These are phyloP conservation scores for Celastrina argiolus DNA, from an alignment of 2,888 invertebrate species.

Conservation along the genomic window DNA sequence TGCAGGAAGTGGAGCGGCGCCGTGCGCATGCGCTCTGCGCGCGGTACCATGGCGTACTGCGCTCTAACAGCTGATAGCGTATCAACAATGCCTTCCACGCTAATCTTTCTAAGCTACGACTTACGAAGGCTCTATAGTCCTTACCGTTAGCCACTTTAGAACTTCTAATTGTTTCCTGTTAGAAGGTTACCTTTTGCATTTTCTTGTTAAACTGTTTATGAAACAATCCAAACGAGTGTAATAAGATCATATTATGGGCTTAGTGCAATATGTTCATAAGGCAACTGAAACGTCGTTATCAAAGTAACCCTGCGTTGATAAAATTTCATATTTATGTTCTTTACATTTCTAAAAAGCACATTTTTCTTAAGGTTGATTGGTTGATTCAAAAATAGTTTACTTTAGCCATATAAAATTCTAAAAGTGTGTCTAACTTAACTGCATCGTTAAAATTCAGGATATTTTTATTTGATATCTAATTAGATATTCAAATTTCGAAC, in stretches of 20 bases:
- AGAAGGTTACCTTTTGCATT: too few species aligned
- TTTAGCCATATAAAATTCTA: background rate
- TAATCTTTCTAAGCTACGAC: slow-evolving; percentile 64
- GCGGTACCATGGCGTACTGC: slow-evolving; percentile 72
- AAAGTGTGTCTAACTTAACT: too few species aligned
- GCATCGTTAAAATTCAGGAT: background rate
- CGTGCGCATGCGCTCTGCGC: slow-evolving; percentile 42
- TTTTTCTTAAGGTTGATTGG: too few species aligned
- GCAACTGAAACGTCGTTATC: too few species aligned
- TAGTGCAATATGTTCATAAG: too few species aligned
- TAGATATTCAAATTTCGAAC: background rate
- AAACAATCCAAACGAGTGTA: too few species aligned
- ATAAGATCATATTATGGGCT: too few species aligned
- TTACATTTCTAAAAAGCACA: too few species aligned
- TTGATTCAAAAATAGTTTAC: too few species aligned
- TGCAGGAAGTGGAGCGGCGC: slow-evolving; percentile 34
- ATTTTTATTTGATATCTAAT: background rate
- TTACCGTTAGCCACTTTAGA: background rate
- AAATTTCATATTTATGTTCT: too few species aligned
- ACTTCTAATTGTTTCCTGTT: background rate
- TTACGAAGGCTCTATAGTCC: background rate
- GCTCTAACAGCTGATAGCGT: slow-evolving; percentile 71
- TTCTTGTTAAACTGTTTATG: too few species aligned
- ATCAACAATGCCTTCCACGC: slow-evolving; percentile 70
- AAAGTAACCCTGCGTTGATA: too few species aligned